Percentiles rank a stretch among this genome's conserved stretches.
Evolutionary conservation across 2,888 invertebrate genomes (phyloP).

Genomic region (Torymus texanus): DNA sequence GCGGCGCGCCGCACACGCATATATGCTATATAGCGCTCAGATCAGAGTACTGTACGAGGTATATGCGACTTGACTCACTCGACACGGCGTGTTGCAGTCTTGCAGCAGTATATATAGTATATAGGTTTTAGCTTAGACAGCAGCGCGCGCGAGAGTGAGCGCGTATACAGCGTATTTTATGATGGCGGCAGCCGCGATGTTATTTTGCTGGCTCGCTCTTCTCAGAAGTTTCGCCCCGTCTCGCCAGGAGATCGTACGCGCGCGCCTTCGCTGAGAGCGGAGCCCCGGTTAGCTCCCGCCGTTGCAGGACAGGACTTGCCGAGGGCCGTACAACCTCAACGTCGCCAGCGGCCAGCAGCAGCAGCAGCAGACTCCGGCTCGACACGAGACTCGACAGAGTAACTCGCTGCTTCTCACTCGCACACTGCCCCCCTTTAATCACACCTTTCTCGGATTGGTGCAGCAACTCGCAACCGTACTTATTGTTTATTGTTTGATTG

Average conservation of each 20-base stretch:
- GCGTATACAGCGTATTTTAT: constrained; percentile 58
- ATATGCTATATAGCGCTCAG: too few relatives aligned
- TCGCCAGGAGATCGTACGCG: constrained; percentile 34
- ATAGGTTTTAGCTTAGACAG: too few relatives aligned
- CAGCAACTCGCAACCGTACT: constrained; percentile 39
- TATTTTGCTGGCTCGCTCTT: constrained; percentile 61
- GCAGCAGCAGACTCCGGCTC: constrained; percentile 18
- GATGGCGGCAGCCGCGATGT: constrained; percentile 65
- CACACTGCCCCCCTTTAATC: constrained; percentile 13
- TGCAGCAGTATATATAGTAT: too few relatives aligned
- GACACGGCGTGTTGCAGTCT: too few relatives aligned
- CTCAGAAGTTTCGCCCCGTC: constrained; percentile 41
- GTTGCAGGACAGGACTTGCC: too few relatives aligned
- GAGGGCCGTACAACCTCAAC: too few relatives aligned
- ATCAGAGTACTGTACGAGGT: too few relatives aligned
- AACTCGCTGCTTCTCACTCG: background rate
- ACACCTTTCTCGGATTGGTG: constrained; percentile 44
- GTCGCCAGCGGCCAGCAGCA: background rate
- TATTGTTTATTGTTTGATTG: constrained; percentile 44
- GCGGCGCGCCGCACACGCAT: too few relatives aligned
- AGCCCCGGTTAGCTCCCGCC: constrained; percentile 50
- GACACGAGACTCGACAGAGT: background rate
- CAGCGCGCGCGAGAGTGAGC: constrained; percentile 1
- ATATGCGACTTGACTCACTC: too few relatives aligned
- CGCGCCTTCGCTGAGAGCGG: constrained; percentile 36